These are phyloP conservation scores for Potamilus streckersoni DNA, from an alignment of 1,140 invertebrate species.

Conservation along the genomic window DNA sequence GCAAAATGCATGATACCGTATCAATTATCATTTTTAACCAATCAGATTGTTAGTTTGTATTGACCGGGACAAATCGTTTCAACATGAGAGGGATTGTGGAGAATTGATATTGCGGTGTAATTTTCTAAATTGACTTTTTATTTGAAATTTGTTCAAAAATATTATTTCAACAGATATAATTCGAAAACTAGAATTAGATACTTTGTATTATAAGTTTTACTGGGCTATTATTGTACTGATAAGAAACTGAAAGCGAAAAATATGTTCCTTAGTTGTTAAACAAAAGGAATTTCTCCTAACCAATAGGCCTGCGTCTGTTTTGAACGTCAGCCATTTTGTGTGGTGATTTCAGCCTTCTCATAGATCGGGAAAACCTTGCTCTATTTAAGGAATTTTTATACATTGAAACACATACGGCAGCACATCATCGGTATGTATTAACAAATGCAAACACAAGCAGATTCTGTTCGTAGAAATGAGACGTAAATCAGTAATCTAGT, in stretches of 20 bases:
- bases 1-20: conserved; percentile 30
- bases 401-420: conserved; percentile 27
- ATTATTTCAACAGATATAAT: neutral
- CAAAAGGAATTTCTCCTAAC: conserved; percentile 49
- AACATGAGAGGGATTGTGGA: conserved; percentile 24
- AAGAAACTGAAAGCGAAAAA: conserved; percentile 17
- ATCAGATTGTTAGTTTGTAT: conserved; percentile 44
- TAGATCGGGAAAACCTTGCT: conserved; percentile 21
- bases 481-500: conserved; percentile 25
- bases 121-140: conserved; percentile 3
- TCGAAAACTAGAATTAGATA: neutral
- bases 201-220: neutral
- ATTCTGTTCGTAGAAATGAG: conserved; percentile 21
- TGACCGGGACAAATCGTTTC: conserved; percentile 52
- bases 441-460: conserved; percentile 7
- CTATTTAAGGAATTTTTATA: conserved; percentile 33
- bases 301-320: conserved; percentile 47
- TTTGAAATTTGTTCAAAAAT: conserved; percentile 6
- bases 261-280: neutral
- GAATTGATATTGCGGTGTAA: conserved; percentile 20
- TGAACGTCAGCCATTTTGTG: conserved; percentile 57
- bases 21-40: conserved; percentile 50
- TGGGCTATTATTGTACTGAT: neutral
- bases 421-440: conserved; percentile 22
- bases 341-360: conserved; percentile 30